Evolutionary conservation across 1,140 invertebrate species (phyloP).

Genomic region (Drosophila asahinai): DNA sequence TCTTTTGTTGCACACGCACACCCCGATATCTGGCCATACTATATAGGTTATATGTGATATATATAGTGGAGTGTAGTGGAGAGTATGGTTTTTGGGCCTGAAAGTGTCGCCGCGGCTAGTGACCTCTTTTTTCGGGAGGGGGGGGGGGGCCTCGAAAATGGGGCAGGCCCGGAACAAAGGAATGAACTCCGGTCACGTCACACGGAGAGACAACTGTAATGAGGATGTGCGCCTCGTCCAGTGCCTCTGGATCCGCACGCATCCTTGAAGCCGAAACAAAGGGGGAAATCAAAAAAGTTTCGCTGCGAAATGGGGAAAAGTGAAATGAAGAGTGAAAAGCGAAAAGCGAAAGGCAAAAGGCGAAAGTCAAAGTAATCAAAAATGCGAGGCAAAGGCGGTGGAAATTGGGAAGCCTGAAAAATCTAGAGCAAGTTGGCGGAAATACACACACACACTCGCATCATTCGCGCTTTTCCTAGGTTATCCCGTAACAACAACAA

Average conservation of each 20-base stretch:
- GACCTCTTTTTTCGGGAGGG: constrained; percentile 59
- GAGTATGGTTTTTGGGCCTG: constrained; percentile 19
- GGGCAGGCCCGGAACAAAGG: constrained; percentile 23
- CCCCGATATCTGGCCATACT: constrained; percentile 14
- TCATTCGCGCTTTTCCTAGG: constrained; percentile 1
- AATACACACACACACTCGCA: constrained; percentile 2
- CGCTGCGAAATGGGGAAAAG: constrained; percentile 1
- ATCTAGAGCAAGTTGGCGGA: constrained; percentile 60
- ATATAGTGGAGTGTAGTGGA: constrained; percentile 2
- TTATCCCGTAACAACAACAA: constrained; percentile 2
- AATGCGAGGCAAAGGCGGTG: constrained; percentile 32
- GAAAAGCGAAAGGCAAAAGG: constrained; percentile 13
- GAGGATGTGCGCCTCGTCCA: constrained; percentile 1
- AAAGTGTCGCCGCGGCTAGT: constrained; percentile 47
- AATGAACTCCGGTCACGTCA: constrained; percentile 66
- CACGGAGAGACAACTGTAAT: constrained; percentile 37
- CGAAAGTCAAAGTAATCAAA: constrained; percentile 65
- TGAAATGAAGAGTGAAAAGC: constrained; percentile 47
- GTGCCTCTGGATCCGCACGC: too few relatives aligned
- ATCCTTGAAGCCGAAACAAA: constrained; percentile 18
- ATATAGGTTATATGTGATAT: constrained; percentile 24
- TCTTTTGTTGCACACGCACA: constrained; percentile 43
- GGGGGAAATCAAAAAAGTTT: constrained; percentile 33
- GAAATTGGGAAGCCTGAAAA: constrained; percentile 30
- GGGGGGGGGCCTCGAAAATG: constrained; percentile 30